A percentile compares a stretch with the other conserved stretches of the same genome.
These are phyloP conservation scores for Pogonocichla stellata DNA, from an alignment of 2,113 vertebrate genomes.

Conservation along the genomic window DNA sequence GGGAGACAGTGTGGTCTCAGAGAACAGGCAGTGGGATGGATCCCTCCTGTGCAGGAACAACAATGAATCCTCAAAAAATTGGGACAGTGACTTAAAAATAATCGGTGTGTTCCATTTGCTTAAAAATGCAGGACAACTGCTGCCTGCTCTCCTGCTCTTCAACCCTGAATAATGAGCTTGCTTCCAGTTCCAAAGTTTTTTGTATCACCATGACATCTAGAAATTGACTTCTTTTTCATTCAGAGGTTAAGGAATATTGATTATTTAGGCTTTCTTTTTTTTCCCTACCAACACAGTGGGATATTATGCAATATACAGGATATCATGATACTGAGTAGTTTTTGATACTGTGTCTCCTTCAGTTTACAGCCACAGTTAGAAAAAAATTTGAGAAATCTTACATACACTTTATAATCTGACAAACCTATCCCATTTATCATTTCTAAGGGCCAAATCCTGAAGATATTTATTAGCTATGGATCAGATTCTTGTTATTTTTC, in stretches of 20 bases:
- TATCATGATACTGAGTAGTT: neutral
- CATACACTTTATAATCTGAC: neutral
- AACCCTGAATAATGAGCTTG: neutral
- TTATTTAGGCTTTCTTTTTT: neutral
- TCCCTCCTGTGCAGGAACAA: neutral
- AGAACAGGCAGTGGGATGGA: neutral
- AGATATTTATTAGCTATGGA: neutral
- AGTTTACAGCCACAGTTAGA: neutral
- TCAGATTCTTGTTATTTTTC: slow-evolving; percentile 1
- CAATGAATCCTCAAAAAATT: neutral
- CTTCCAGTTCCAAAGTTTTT: neutral
- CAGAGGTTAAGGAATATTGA: neutral
- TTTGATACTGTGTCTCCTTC: neutral
- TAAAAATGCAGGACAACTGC: neutral
- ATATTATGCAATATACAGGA: neutral
- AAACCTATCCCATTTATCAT: neutral
- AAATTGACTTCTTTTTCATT: neutral
- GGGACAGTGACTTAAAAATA: neutral
- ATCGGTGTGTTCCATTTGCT: accelerated
- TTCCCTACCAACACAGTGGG: neutral
- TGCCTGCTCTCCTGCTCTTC: neutral
- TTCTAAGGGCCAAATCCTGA: neutral
- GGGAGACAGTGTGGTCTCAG: neutral
- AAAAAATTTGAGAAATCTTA: slow-evolving; percentile 24
- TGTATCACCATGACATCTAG: neutral